These are phyloP conservation scores for Aptenodytes forsteri DNA, from an alignment of 2,113 vertebrate genomes.

Conservation along the genomic window DNA sequence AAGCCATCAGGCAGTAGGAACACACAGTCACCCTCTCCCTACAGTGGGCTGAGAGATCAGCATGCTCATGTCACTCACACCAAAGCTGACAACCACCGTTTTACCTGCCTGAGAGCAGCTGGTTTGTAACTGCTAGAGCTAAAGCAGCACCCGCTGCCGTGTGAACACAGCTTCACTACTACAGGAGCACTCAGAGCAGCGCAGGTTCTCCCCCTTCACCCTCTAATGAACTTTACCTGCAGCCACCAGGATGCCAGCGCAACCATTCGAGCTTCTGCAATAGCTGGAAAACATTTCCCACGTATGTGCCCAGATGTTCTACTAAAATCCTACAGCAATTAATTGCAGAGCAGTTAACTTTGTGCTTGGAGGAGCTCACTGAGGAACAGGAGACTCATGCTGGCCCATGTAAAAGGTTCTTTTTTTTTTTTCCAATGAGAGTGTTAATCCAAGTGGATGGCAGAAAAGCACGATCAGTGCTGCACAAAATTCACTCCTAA, in stretches of 20 bases:
- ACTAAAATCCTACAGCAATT: not conserved
- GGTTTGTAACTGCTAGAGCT: not conserved
- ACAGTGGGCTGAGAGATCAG: not conserved
- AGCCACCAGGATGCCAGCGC: not conserved
- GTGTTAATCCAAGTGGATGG: not conserved
- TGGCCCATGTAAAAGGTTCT: not conserved
- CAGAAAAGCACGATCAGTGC: not conserved
- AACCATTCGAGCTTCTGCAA: not conserved
- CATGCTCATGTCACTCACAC: not conserved
- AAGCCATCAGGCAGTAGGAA: not conserved
- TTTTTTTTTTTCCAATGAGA: not conserved
- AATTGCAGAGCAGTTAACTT: not conserved
- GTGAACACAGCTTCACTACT: not conserved
- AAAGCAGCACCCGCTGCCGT: accelerated
- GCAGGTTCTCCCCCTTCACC: not conserved
- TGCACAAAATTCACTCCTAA: not conserved
- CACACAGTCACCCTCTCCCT: accelerated
- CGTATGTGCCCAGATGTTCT: not conserved
- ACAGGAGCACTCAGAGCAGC: not conserved
- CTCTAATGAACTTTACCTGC: not conserved
- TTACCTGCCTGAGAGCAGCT: not conserved
- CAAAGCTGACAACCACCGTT: not conserved
- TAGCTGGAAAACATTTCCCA: not conserved
- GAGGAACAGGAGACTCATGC: not conserved
- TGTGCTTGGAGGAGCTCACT: not conserved